Base-by-base conservation (phyloP, 2,888 invertebrate genomes). In the Labia minor region DNA sequence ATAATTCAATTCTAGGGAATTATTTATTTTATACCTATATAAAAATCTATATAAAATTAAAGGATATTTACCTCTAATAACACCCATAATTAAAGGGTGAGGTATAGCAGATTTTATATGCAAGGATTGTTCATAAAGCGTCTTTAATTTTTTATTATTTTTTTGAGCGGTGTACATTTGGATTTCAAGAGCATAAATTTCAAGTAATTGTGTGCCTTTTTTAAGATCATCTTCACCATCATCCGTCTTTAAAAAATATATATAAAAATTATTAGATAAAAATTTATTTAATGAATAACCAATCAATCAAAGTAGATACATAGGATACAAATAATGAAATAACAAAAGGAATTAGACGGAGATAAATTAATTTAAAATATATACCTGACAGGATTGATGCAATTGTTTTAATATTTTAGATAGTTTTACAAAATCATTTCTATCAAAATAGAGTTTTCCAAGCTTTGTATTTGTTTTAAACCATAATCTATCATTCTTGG, bases 81-180 rank as follows among this genome's bases (percentile, higher is more conserved):
- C 97, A 14, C 98, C 98, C 97, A 99, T 97, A 73, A 99, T 99
- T 26, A 99, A 82, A 1, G 99, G 99, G 85, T 99, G 99, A n/a
- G 99, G 98, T 76, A 99, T 99, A 65, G 98, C 99, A 61, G 97
- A 96, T 78, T 99, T 99, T 73, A 99, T 98, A 78, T 97, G 95
- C 71, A 99, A 82, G 1, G 97, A 97, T 77, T 98, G 96, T 78
- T 99, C 98, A 75, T 99, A 99, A 14, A 99, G 81, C 1, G 93
- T 90, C 80, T 95, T 95, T 37, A 97, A 78, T 78, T 97, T 95
- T 78, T 99, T 99, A 77, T 99, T 99, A 77, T 99, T 99, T 77
- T 99, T 99, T 82, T 98, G 98, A 68, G 95, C 95, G 0, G 99
- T 99, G 78, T 99, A 97, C 98, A 99, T 99, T 81, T 99, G 99